Percentiles rank a stretch among this genome's conserved stretches.
Conservation (phyloP, 2,113 vertebrate species). For the Pteruthius melanotis region DNA sequence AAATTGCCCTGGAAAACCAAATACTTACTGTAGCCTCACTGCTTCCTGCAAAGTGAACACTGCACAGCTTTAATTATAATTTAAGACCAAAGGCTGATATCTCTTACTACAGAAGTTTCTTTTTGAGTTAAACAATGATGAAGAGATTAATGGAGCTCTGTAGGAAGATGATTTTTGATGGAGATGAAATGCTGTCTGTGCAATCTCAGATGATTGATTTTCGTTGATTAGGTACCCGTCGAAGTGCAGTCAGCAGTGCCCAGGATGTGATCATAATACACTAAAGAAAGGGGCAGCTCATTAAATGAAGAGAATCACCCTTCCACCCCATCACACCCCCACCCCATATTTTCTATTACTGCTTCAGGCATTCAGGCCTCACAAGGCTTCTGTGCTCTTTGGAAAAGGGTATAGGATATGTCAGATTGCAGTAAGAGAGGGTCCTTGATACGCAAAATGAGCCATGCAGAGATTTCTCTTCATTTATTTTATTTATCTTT, state of each 20-base stretch:
- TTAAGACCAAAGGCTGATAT: conserved; percentile 5
- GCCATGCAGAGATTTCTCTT: conserved; percentile 1
- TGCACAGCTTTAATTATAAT: conserved; percentile 6
- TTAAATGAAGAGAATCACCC: not conserved
- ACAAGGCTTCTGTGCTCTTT: not conserved
- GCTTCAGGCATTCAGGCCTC: not conserved
- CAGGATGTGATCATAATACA: not conserved
- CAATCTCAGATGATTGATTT: conserved; percentile 57
- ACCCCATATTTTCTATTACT: not conserved
- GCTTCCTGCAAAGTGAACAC: not conserved
- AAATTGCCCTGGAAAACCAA: not conserved
- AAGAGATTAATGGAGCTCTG: conserved; percentile 46
- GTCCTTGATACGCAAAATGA: conserved; percentile 25
- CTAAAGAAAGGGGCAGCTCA: conserved; percentile 8
- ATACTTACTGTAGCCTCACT: not conserved
- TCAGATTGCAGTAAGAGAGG: not conserved
- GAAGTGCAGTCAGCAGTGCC: conserved; percentile 27
- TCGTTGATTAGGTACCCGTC: conserved; percentile 40
- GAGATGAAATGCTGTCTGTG: conserved; percentile 38
- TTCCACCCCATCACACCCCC: not conserved
- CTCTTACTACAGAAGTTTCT: conserved; percentile 22
- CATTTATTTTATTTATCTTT: conserved; percentile 44
- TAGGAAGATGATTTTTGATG: conserved; percentile 39
- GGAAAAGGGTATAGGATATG: not conserved
- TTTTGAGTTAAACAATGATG: conserved; percentile 53